Evolutionary conservation across 2,888 invertebrate species (phyloP).

Genomic region (Hypercompe scribonia): DNA sequence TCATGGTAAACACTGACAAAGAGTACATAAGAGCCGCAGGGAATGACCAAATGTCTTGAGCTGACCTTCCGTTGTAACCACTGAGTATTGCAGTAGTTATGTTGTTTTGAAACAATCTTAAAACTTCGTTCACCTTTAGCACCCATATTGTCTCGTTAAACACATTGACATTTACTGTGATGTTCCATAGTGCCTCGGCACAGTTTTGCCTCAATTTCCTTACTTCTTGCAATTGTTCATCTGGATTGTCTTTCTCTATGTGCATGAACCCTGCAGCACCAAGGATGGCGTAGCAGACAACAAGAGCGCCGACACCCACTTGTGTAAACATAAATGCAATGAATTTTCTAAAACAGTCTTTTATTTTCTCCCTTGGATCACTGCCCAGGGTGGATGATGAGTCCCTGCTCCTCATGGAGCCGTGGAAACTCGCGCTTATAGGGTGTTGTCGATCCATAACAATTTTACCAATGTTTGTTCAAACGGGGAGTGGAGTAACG

Average conservation of each 20-base stretch:
- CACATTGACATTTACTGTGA: conserved; percentile 89
- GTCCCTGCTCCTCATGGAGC: conserved; percentile 88
- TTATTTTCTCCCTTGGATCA: conserved; percentile 91
- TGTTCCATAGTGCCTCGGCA: conserved; percentile 89
- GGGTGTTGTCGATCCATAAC: conserved; percentile 75
- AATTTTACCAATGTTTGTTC: conserved; percentile 37
- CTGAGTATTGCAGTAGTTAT: conserved; percentile 89
- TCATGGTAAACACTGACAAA: conserved; percentile 96
- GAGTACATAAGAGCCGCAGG: conserved; percentile 96
- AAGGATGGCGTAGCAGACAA: conserved; percentile 94
- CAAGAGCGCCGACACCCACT: conserved; percentile 95
- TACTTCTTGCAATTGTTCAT: conserved; percentile 82
- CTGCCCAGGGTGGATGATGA: conserved; percentile 89
- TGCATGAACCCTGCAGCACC: conserved; percentile 94
- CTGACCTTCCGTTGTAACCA: conserved; percentile 90
- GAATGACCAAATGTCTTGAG: conserved; percentile 93
- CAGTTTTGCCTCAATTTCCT: conserved; percentile 84
- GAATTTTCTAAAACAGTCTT: conserved; percentile 94
- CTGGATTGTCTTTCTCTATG: conserved; percentile 89
- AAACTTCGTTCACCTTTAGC: conserved; percentile 86
- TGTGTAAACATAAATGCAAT: conserved; percentile 97
- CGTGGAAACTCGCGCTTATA: conserved; percentile 81
- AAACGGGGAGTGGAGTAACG: conserved; percentile 51
- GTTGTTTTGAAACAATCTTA: conserved; percentile 89
- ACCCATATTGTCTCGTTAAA: conserved; percentile 90